Percentiles rank a stretch among this genome's conserved stretches.
phyloP scores from a whole-genome alignment of 2,797 vertebrate genomes.

The Enteromius paludinosus region DNA sequence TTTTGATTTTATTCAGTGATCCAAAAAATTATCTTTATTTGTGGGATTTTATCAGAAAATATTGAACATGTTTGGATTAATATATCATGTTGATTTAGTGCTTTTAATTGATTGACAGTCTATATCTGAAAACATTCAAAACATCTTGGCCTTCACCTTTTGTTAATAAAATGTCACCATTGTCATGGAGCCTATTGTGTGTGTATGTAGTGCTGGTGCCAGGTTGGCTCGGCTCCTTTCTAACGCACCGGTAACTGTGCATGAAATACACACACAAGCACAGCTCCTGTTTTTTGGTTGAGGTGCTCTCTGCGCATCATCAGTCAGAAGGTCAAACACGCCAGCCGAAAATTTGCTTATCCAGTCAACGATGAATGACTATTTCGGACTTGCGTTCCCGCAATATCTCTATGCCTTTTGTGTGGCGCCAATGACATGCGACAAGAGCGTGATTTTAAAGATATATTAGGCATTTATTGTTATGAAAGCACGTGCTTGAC shows the following conservation, averaged over 20 bases:
- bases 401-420: slow-evolving; percentile 62
- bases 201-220: slow-evolving; percentile 57
- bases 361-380: slow-evolving; percentile 39
- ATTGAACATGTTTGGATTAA: neutral
- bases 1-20: neutral
- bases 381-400: slow-evolving; percentile 48
- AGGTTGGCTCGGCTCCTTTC: slow-evolving; percentile 71
- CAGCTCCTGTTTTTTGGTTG: slow-evolving; percentile 72
- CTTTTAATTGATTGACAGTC: neutral
- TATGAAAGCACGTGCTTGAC: slow-evolving; percentile 34
- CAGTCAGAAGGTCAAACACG: slow-evolving; percentile 74
- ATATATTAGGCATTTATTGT: slow-evolving; percentile 63
- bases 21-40: neutral
- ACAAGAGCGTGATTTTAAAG: slow-evolving; percentile 54
- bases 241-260: slow-evolving; percentile 74
- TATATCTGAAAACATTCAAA: neutral
- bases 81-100: neutral
- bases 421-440: slow-evolving; percentile 49
- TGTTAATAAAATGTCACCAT: slow-evolving; percentile 39
- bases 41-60: neutral
- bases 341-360: slow-evolving; percentile 58
- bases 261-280: slow-evolving; percentile 78
- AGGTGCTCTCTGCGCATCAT: slow-evolving; percentile 73
- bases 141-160: slow-evolving; percentile 24
- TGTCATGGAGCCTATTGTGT: slow-evolving; percentile 21